These are phyloP conservation scores for Pelosia muscerda DNA, from an alignment of 2,888 invertebrate species.

Conservation along the genomic window DNA sequence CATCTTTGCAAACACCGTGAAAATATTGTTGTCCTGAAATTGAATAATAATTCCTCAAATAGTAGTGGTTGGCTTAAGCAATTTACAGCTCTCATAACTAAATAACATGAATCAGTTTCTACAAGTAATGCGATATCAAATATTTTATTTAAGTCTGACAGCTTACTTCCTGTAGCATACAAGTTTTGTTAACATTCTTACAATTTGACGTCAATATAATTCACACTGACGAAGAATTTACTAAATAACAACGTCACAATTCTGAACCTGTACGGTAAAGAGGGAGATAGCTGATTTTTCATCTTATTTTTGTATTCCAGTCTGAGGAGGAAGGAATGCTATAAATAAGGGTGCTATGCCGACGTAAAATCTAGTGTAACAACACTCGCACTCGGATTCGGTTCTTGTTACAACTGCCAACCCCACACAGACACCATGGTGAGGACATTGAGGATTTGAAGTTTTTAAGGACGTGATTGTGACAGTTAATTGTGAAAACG, in stretches of 20 bases:
- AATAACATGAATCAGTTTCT: slow-evolving; percentile 44
- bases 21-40: neutral
- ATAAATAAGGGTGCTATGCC: slow-evolving; percentile 83
- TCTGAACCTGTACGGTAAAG: slow-evolving; percentile 61
- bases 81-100: slow-evolving; percentile 23
- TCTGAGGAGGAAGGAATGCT: slow-evolving; percentile 70
- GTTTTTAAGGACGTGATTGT: slow-evolving; percentile 52
- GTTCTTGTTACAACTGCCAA: slow-evolving; percentile 83
- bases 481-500: slow-evolving; percentile 40
- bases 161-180: slow-evolving; percentile 59
- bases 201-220: slow-evolving; percentile 57
- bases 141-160: slow-evolving; percentile 62
- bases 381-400: slow-evolving; percentile 85
- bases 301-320: slow-evolving; percentile 84
- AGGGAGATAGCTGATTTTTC: slow-evolving; percentile 75
- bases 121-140: slow-evolving; percentile 53
- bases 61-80: neutral
- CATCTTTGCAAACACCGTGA: neutral
- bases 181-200: slow-evolving; percentile 62
- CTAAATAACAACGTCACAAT: slow-evolving; percentile 58
- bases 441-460: slow-evolving; percentile 63
- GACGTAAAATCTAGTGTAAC: slow-evolving; percentile 83
- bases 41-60: neutral
- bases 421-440: slow-evolving; percentile 77
- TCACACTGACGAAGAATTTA: slow-evolving; percentile 50